Evolutionary conservation across 2,888 invertebrate genomes (phyloP), one percentile per base, ranked within the genome.

Genomic region (Tachina lurida): DNA sequence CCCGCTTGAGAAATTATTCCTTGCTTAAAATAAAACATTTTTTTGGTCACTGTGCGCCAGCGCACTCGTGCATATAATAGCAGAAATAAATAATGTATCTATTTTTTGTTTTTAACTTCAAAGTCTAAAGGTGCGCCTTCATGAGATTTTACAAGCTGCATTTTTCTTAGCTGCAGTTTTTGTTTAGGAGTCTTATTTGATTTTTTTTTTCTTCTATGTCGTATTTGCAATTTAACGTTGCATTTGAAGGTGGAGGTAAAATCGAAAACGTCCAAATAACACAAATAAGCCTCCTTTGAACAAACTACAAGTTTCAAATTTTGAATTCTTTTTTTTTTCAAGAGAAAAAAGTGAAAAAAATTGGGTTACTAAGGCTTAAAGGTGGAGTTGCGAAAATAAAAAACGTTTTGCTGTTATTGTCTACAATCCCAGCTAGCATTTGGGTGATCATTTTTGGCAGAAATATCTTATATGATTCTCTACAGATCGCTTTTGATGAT

Each of bases 161-260:
- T 41, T 63, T 70, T 31, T 41, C 19, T 31, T 19, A 41, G 65
- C 31, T 63, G 63, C 58, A 67, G 70, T 58, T 73, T 54, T 41
- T 71, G 77, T 81, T 86, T 86, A 65, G 85, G 85, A 67, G 83
- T 86, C 39, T 78, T 62, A 43, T 62, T 71, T 73, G 45, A 2
- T 63, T 56, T 82, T 58, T 54, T 52, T 60, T 49, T 75, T 67
- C 52, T 47, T 74, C 17, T 68, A 45, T 67, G 43, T 43, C 49
- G 49, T 45, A 54, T 68, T 76, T 60, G 43, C 56, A 75, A 63
- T 80, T 75, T 75, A 71, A 63, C 71, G 79, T 75, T 79, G 70
- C 71, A 67, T 71, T 86, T 86, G 86, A 86, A 86, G 86, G 86
- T 86, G 86, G 86, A 86, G 86, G 86, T 75, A 83, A 86, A 79